A percentile compares a stretch with the other conserved stretches of the same genome.
Conservation (phyloP, 2,113 vertebrate species). For the Stigmatopora nigra region DNA sequence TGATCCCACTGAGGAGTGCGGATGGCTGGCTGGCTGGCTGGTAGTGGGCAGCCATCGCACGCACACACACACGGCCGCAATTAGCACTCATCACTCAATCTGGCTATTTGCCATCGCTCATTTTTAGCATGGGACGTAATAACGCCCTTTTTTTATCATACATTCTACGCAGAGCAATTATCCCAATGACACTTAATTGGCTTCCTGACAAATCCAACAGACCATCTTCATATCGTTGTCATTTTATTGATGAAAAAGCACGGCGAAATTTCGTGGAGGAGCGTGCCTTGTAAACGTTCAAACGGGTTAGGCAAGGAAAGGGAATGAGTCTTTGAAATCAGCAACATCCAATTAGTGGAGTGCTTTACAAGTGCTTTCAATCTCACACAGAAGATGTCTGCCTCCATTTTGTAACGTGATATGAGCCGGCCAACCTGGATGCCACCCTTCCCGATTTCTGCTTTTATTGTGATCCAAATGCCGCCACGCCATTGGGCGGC, state of each 20-base stretch:
- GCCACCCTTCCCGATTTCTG: no score
- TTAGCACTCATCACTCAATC: not conserved
- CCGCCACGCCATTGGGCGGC: no score
- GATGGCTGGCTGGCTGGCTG: no score
- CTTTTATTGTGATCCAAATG: no score
- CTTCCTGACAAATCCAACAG: not conserved
- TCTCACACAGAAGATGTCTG: not conserved
- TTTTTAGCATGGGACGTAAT: constrained; percentile 9
- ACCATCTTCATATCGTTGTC: constrained; percentile 32
- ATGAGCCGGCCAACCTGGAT: not conserved
- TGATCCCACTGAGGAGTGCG: not conserved
- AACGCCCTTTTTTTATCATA: constrained; percentile 3
- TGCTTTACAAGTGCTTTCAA: not conserved
- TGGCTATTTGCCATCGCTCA: constrained; percentile 6
- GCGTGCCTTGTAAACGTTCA: no score
- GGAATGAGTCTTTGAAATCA: not conserved
- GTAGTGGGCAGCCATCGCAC: not conserved
- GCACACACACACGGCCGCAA: not conserved
- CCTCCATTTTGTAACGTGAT: not conserved
- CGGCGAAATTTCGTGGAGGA: no score
- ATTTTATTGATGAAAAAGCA: constrained; percentile 28
- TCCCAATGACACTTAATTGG: constrained; percentile 11
- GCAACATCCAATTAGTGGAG: not conserved
- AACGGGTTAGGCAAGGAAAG: constrained; percentile 18
- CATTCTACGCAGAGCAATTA: not conserved